Evolutionary conservation across 2,113 vertebrate genomes (phyloP).

Genomic region (Malurus alboscapulatus): DNA sequence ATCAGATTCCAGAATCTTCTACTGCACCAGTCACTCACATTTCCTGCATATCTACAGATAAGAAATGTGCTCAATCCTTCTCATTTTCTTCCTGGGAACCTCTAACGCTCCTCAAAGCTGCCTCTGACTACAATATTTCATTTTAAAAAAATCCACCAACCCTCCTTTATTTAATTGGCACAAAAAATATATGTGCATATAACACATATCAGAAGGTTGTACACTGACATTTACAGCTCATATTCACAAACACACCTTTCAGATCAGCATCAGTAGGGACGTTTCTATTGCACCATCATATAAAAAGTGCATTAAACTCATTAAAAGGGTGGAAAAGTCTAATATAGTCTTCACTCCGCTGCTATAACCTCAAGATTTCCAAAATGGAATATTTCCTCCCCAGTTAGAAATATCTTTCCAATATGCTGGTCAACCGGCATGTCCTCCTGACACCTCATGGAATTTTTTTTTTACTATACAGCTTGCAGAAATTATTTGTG

Average conservation of each 20-base stretch:
- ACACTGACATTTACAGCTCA: not conserved
- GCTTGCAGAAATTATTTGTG: not conserved
- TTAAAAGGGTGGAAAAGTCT: not conserved
- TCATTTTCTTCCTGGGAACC: not conserved
- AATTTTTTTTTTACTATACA: not conserved
- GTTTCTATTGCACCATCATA: not conserved
- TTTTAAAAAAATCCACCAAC: accelerated
- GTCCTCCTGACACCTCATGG: not conserved
- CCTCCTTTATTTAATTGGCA: not conserved
- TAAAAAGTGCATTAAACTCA: not conserved
- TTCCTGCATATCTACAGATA: not conserved
- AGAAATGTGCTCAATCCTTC: not conserved
- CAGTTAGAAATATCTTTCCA: not conserved
- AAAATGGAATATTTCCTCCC: not conserved
- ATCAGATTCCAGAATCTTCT: not conserved
- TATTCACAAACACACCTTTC: not conserved
- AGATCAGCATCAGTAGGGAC: not conserved
- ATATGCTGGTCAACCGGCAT: not conserved
- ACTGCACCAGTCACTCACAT: not conserved
- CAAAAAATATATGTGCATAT: not conserved
- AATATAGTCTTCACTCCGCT: not conserved
- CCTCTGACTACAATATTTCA: not conserved
- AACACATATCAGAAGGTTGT: not conserved
- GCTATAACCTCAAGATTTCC: not conserved
- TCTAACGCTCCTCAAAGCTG: not conserved